These are phyloP conservation scores for Anastatus disparis DNA, from an alignment of 1,140 invertebrate species.

Conservation along the genomic window DNA sequence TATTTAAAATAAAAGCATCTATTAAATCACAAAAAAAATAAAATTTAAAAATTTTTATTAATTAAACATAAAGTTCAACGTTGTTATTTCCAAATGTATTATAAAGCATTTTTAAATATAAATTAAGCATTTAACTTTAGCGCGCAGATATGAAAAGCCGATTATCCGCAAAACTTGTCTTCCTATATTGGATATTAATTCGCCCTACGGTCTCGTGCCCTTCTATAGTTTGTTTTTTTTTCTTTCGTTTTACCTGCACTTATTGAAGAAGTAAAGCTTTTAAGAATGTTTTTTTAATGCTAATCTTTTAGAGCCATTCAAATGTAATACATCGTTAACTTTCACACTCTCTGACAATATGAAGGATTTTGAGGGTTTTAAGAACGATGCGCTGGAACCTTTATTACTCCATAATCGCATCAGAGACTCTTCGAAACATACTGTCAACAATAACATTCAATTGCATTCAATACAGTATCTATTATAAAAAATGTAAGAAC, in stretches of 20 bases:
- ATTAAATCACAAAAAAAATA: too few species aligned
- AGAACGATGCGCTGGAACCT: neutral
- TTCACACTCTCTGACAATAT: neutral
- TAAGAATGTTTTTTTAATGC: constrained; percentile 5
- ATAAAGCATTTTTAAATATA: too few species aligned
- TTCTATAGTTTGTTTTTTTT: neutral
- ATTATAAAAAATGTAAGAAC: too few species aligned
- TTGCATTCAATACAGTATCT: too few species aligned
- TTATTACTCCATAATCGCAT: constrained; percentile 14
- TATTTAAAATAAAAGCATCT: too few species aligned
- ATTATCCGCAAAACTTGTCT: constrained; percentile 4
- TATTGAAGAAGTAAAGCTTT: neutral
- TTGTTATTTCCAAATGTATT: too few species aligned
- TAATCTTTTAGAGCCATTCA: neutral
- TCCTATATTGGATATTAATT: neutral
- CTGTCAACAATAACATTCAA: too few species aligned
- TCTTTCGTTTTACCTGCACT: neutral
- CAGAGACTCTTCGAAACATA: constrained; percentile 5
- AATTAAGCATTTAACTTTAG: neutral
- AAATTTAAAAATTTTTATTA: too few species aligned
- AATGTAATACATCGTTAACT: constrained; percentile 4
- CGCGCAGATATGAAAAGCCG: neutral
- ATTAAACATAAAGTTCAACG: too few species aligned
- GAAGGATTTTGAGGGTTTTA: neutral
- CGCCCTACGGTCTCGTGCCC: neutral